These are phyloP conservation scores for Lagothrix lagotricha DNA, from an alignment of 2,797 vertebrate genomes.

Conservation along the genomic window DNA sequence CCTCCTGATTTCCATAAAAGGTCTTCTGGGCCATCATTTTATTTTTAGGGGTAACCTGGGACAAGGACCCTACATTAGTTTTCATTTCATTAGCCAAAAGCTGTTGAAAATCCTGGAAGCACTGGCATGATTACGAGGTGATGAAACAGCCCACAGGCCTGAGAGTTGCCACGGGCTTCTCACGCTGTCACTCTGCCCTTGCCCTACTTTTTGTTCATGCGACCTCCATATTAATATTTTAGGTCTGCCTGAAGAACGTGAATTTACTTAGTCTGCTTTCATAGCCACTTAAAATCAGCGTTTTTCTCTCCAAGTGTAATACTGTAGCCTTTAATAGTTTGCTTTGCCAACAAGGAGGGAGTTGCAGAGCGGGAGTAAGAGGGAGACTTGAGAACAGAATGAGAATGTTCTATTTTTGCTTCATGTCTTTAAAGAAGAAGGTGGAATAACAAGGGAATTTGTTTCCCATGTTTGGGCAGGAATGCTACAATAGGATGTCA, in stretches of 20 bases:
- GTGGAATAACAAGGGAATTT: neutral
- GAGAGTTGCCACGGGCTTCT: neutral
- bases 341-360: neutral
- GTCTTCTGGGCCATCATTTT: neutral
- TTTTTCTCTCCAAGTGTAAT: constrained; percentile 7
- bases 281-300: neutral
- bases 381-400: neutral
- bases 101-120: neutral
- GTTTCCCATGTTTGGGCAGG: neutral
- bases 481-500: fast-evolving
- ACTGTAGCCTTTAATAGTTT: neutral
- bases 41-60: neutral
- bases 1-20: constrained; percentile 57
- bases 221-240: neutral
- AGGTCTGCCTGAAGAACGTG: neutral
- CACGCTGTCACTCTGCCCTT: fast-evolving
- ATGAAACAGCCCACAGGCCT: neutral
- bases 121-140: neutral
- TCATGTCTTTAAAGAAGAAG: neutral
- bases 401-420: neutral
- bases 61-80: neutral
- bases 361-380: neutral
- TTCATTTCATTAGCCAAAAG: neutral
- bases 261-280: neutral
- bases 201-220: neutral